Conservation (phyloP, 1,140 invertebrate genomes). For the Maconellicoccus hirsutus region DNA sequence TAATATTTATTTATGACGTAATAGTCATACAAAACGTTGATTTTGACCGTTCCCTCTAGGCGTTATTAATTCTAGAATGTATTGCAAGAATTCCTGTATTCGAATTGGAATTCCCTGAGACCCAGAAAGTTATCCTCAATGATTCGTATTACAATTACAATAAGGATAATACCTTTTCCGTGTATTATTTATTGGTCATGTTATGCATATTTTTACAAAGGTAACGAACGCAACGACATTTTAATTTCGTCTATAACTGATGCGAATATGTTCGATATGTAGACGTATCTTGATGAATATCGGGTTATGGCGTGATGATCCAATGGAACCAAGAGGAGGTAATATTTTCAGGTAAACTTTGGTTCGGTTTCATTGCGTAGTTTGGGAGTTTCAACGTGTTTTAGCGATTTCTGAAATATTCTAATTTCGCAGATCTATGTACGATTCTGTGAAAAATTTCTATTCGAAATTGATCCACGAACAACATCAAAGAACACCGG, state of each 20-base stretch:
- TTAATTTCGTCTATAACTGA: too few relatives aligned
- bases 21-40: too few relatives aligned
- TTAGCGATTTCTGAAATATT: too few relatives aligned
- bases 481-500: constrained; percentile 62
- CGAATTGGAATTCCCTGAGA: too few relatives aligned
- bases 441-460: background rate
- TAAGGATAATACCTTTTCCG: background rate
- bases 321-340: background rate
- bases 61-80: too few relatives aligned
- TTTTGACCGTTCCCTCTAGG: too few relatives aligned
- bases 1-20: background rate
- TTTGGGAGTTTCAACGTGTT: too few relatives aligned
- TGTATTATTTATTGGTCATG: background rate
- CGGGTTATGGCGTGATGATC: background rate
- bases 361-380: background rate
- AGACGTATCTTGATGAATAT: constrained; percentile 9
- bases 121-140: too few relatives aligned
- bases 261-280: background rate
- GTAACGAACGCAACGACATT: background rate
- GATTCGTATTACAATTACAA: too few relatives aligned
- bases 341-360: constrained; percentile 4
- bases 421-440: background rate
- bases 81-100: too few relatives aligned
- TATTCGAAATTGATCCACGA: constrained; percentile 42
- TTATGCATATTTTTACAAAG: background rate